Evolutionary conservation across 92 coral and sea anemone genomes (phyloP).

Genomic region (Zoanthus gigantus): DNA sequence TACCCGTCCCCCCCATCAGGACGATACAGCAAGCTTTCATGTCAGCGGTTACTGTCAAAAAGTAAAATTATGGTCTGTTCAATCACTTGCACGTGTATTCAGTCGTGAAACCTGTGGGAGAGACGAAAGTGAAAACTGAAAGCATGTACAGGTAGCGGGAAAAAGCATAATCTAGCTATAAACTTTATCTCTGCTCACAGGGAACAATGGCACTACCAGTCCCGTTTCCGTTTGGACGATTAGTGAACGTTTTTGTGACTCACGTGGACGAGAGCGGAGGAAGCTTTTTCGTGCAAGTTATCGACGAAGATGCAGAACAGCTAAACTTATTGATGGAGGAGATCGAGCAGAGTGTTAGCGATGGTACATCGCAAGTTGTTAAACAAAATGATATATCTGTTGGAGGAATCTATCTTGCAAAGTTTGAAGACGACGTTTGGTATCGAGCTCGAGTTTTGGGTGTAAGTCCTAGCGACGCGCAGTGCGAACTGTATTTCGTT

Average conservation of each 20-base stretch:
- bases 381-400: conserved; percentile 62
- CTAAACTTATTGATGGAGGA: conserved; percentile 85
- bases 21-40: background rate
- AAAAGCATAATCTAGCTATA: background rate
- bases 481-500: conserved; percentile 86
- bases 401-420: conserved; percentile 83
- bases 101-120: background rate
- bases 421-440: conserved; percentile 88
- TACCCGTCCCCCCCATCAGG: too few species aligned
- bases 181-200: background rate
- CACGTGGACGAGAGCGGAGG: conserved; percentile 88
- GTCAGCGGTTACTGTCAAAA: conserved; percentile 33
- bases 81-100: conserved; percentile 40
- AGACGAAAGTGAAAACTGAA: background rate
- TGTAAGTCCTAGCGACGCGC: conserved; percentile 51
- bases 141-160: background rate
- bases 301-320: conserved; percentile 81
- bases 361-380: conserved; percentile 57
- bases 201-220: conserved; percentile 84
- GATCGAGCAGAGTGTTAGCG: conserved; percentile 72
- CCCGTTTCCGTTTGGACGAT: conserved; percentile 82
- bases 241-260: conserved; percentile 87
- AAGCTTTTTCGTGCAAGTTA: conserved; percentile 87
- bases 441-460: conserved; percentile 90
- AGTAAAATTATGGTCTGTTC: conserved; percentile 55